These are phyloP conservation scores for Ceyx erithaca DNA, from an alignment of 2,797 vertebrate genomes.

Conservation along the genomic window DNA sequence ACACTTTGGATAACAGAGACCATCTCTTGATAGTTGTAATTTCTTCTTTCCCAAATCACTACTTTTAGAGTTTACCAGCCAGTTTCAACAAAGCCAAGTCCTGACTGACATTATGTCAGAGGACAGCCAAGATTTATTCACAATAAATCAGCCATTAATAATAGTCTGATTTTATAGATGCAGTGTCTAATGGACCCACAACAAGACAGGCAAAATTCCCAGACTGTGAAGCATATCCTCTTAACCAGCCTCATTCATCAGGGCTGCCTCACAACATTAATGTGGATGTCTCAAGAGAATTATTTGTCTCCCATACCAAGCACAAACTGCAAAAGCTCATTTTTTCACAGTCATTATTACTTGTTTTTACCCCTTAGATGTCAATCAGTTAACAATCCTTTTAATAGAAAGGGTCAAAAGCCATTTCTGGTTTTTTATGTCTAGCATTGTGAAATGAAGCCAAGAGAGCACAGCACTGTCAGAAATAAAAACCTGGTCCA, in stretches of 20 bases:
- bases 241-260: constrained; percentile 8
- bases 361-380: neutral
- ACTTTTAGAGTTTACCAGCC: neutral
- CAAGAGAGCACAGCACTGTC: neutral
- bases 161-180: constrained; percentile 33
- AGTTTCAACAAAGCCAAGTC: neutral
- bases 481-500: neutral
- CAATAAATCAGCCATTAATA: constrained; percentile 1
- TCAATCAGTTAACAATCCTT: neutral
- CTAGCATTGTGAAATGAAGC: neutral
- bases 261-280: neutral
- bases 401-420: neutral
- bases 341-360: neutral
- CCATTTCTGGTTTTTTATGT: neutral
- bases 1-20: neutral
- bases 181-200: neutral
- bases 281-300: neutral
- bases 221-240: neutral
- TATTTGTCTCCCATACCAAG: neutral
- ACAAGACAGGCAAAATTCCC: constrained; percentile 31
- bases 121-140: neutral
- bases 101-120: neutral
- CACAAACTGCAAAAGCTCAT: neutral
- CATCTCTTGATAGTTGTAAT: neutral
- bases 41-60: neutral